Conservation (phyloP, 2,888 invertebrate species). For the Zygothrica quintamaculata region DNA sequence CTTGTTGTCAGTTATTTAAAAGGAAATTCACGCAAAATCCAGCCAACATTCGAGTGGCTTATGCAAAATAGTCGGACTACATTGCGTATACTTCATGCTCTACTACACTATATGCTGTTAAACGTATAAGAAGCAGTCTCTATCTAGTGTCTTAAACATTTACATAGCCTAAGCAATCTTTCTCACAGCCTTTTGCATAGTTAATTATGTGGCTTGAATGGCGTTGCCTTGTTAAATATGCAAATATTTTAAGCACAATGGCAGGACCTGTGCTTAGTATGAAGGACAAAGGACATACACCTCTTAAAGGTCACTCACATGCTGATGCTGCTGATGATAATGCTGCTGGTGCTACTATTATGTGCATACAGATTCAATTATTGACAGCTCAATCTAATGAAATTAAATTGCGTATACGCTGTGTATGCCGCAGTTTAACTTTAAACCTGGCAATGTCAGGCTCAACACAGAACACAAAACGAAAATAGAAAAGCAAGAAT, state of each 20-base stretch:
- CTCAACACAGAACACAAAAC: constrained; percentile 3
- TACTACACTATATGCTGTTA: neutral
- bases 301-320: constrained; percentile 68
- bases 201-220: constrained; percentile 74
- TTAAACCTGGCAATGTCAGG: constrained; percentile 19
- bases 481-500: no score
- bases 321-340: constrained; percentile 2
- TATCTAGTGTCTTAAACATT: constrained; percentile 31
- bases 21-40: constrained; percentile 40
- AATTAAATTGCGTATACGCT: constrained; percentile 58
- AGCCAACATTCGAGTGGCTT: constrained; percentile 59
- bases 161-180: constrained; percentile 56
- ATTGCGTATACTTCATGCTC: constrained; percentile 62
- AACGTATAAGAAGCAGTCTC: constrained; percentile 6
- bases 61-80: constrained; percentile 71
- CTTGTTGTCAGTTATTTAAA: constrained; percentile 70
- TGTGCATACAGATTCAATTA: constrained; percentile 11
- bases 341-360: neutral
- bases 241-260: constrained; percentile 54
- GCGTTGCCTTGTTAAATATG: constrained; percentile 76
- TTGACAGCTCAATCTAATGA: constrained; percentile 30
- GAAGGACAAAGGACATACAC: constrained; percentile 36
- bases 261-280: no score
- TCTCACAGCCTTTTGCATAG: constrained; percentile 73
- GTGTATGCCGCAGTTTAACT: constrained; percentile 20